A percentile compares a stretch with the other conserved stretches of the same genome.
Conservation (phyloP, 2,888 invertebrate species). For the Megalurothrips usitatus region DNA sequence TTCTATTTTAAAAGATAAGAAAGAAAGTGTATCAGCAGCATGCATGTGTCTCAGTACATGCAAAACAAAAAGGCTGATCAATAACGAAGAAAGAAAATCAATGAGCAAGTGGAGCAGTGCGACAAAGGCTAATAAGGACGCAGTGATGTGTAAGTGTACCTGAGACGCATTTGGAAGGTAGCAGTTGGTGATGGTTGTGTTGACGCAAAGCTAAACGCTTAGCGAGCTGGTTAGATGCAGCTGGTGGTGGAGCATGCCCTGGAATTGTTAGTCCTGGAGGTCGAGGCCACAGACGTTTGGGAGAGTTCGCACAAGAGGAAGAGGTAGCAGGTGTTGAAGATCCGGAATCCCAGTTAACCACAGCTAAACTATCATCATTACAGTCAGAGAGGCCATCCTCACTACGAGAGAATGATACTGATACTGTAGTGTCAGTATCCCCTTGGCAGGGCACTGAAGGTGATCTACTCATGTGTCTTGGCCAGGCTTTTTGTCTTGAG, state of each 20-base stretch:
- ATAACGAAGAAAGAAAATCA: background rate
- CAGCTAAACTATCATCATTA: constrained; percentile 46
- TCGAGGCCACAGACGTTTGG: constrained; percentile 53
- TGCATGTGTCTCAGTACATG: background rate
- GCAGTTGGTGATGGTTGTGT: constrained; percentile 46
- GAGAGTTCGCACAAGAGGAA: constrained; percentile 61
- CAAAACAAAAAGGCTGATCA: background rate
- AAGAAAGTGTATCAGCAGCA: background rate
- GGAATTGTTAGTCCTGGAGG: constrained; percentile 17
- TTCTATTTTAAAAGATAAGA: background rate
- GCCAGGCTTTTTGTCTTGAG: background rate
- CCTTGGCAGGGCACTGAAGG: background rate
- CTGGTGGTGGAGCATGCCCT: constrained; percentile 36
- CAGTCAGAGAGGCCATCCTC: constrained; percentile 48
- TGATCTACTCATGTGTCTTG: constrained; percentile 3
- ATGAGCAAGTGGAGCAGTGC: constrained; percentile 35
- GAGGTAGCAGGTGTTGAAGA: constrained; percentile 56
- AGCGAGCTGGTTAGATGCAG: constrained; percentile 48
- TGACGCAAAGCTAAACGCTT: constrained; percentile 51
- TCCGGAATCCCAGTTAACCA: constrained; percentile 41
- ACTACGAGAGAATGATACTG: constrained; percentile 44
- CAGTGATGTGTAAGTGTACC: constrained; percentile 43
- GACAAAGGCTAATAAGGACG: constrained; percentile 34
- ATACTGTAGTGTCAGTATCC: constrained; percentile 6
- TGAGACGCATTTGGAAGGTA: constrained; percentile 54